Evolutionary conservation across 2,888 invertebrate genomes (phyloP).

Genomic region (Ormyrus labotus): DNA sequence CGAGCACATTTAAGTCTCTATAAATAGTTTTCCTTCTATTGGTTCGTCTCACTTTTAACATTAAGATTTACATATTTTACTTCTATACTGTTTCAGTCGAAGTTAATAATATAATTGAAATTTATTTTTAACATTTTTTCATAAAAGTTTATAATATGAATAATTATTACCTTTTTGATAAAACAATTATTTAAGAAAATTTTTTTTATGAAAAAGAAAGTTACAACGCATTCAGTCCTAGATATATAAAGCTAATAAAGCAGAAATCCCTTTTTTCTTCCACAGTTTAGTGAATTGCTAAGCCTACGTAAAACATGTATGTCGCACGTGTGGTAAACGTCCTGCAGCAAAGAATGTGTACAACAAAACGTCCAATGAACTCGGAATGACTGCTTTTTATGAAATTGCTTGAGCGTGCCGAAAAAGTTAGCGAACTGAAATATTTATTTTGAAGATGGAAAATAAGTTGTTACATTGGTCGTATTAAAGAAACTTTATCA

Average conservation of each 20-base stretch:
- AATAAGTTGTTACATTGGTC: slow-evolving; percentile 7
- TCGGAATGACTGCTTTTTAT: slow-evolving; percentile 19
- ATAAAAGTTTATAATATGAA: too few species aligned
- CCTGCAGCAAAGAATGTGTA: slow-evolving; percentile 1
- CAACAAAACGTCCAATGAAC: slow-evolving; percentile 3
- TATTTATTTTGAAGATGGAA: slow-evolving; percentile 17
- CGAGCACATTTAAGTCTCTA: too few species aligned
- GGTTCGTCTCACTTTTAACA: too few species aligned
- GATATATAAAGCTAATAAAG: slow-evolving; percentile 5
- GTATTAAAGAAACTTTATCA: background rate
- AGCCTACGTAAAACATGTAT: slow-evolving; percentile 10
- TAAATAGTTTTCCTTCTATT: too few species aligned
- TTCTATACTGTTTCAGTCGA: too few species aligned
- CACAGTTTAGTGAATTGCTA: slow-evolving; percentile 9
- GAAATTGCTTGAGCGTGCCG: slow-evolving; percentile 11
- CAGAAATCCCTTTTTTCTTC: slow-evolving; percentile 14
- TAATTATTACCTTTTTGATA: too few species aligned
- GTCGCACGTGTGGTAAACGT: slow-evolving; percentile 25
- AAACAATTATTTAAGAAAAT: too few species aligned
- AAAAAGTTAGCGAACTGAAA: slow-evolving; percentile 11
- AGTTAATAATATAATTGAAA: too few species aligned
- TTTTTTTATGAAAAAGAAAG: too few species aligned
- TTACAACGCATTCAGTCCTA: background rate
- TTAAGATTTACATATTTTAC: too few species aligned
- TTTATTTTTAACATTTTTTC: too few species aligned